A percentile compares a stretch with the other conserved stretches of the same genome.
Evolutionary conservation across 2,888 invertebrate species (phyloP).

Genomic region (Seira ritae): DNA sequence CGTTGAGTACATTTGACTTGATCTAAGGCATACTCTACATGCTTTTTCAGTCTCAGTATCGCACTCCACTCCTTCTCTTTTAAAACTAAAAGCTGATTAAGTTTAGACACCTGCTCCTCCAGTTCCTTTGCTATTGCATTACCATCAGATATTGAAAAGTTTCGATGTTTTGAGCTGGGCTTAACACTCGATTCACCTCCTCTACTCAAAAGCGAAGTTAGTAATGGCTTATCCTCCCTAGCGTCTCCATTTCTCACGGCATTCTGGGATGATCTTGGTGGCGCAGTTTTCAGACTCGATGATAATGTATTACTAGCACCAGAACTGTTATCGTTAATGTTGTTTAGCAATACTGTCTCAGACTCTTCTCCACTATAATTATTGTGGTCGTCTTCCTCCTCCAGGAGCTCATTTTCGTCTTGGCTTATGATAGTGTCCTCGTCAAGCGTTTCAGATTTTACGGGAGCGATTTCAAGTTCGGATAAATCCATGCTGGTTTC

Average conservation of each 20-base stretch:
- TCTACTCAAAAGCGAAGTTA: slow-evolving; percentile 21
- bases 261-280: too few species aligned
- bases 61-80: slow-evolving; percentile 93
- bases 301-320: background rate
- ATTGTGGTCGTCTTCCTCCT: slow-evolving; percentile 51
- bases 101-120: slow-evolving; percentile 49
- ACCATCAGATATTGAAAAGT: slow-evolving; percentile 46
- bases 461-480: too few species aligned
- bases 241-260: slow-evolving; percentile 38
- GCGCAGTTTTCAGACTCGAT: background rate
- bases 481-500: too few species aligned
- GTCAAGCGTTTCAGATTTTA: background rate
- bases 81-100: slow-evolving; percentile 58
- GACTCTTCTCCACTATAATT: slow-evolving; percentile 38
- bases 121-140: slow-evolving; percentile 46
- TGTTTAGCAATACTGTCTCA: slow-evolving; percentile 38
- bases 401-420: slow-evolving; percentile 5
- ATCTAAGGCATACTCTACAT: slow-evolving; percentile 88
- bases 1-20: slow-evolving; percentile 80
- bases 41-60: slow-evolving; percentile 86
- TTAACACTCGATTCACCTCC: background rate
- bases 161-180: slow-evolving; percentile 11
- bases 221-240: slow-evolving; percentile 21
- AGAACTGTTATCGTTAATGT: background rate
- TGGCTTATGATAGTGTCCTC: background rate